These are phyloP conservation scores for Gambusia yucatana DNA, from an alignment of 2,797 vertebrate genomes.

Conservation along the genomic window DNA sequence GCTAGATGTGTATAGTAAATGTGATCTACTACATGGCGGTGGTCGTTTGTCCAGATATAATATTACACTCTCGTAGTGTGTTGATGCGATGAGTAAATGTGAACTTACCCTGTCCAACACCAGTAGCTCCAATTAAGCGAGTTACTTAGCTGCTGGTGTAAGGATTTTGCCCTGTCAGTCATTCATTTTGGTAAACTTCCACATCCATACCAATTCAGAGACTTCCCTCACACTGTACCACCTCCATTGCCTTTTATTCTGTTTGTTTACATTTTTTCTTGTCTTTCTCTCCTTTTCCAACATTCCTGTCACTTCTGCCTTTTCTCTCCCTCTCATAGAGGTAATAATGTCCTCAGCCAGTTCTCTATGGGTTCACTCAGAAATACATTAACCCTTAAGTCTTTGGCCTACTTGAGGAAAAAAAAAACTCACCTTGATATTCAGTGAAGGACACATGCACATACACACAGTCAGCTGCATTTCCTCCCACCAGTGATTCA, in stretches of 20 bases:
- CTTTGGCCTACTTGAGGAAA: conserved; percentile 64
- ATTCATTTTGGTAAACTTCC: conserved; percentile 46
- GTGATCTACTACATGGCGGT: background rate
- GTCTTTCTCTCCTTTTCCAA: conserved; percentile 7
- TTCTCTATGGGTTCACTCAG: conserved; percentile 66
- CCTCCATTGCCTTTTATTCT: conserved; percentile 24
- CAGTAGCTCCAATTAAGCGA: conserved; percentile 25
- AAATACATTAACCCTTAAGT: conserved; percentile 72
- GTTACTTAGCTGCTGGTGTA: conserved; percentile 35
- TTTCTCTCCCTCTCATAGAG: conserved; percentile 28
- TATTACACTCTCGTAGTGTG: background rate
- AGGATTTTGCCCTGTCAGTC: conserved; percentile 37
- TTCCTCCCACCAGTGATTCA: conserved; percentile 51
- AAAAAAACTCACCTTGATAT: conserved; percentile 58
- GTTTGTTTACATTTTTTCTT: conserved; percentile 16
- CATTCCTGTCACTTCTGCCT: conserved; percentile 20
- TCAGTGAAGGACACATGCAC: conserved; percentile 61
- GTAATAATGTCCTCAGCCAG: conserved; percentile 57
- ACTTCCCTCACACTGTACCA: conserved; percentile 20
- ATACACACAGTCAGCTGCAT: conserved; percentile 28
- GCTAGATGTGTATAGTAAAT: conserved; percentile 12
- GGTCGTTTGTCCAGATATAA: conserved; percentile 3
- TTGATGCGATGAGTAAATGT: conserved; percentile 8
- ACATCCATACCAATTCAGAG: conserved; percentile 25
- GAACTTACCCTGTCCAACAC: conserved; percentile 4